Conservation (phyloP, 1,140 invertebrate species). For the Megathymus violae region DNA sequence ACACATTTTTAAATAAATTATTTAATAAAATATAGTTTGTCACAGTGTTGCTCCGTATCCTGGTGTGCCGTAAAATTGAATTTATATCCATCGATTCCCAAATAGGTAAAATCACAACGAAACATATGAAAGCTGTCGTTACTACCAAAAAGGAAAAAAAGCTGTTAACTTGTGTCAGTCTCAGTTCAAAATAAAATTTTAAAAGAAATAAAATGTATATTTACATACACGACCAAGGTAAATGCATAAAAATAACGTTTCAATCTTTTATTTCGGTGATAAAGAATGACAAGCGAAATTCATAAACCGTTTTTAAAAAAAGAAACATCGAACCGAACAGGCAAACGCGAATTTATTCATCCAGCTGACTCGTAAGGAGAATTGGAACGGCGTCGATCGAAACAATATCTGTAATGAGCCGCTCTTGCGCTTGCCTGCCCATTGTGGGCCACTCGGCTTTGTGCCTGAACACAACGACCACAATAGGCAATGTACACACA, state of each 20-base stretch:
- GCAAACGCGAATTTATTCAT: slow-evolving; percentile 28
- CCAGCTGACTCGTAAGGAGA: slow-evolving; percentile 20
- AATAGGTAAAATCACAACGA: no score
- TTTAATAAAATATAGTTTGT: no score
- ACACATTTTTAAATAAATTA: not conserved
- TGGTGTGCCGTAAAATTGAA: no score
- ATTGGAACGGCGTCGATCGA: slow-evolving; percentile 19
- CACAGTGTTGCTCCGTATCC: no score
- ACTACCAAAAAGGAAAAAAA: not conserved
- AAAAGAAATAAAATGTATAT: not conserved
- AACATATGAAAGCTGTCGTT: not conserved
- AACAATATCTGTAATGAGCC: slow-evolving; percentile 33
- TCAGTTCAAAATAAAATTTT: not conserved
- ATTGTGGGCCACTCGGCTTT: slow-evolving; percentile 22
- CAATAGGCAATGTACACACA: slow-evolving; percentile 1
- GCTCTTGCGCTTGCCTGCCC: slow-evolving; percentile 19
- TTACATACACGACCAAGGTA: not conserved
- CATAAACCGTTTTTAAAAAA: slow-evolving; percentile 1
- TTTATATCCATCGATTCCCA: no score
- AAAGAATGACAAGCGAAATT: slow-evolving; percentile 1
- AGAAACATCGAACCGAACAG: slow-evolving; percentile 10
- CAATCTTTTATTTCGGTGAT: not conserved
- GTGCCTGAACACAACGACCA: slow-evolving; percentile 2
- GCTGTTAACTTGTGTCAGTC: not conserved
- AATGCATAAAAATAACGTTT: slow-evolving; percentile 4